These are phyloP conservation scores for Calosoma granatense DNA, from an alignment of 1,140 invertebrate genomes.

Conservation along the genomic window DNA sequence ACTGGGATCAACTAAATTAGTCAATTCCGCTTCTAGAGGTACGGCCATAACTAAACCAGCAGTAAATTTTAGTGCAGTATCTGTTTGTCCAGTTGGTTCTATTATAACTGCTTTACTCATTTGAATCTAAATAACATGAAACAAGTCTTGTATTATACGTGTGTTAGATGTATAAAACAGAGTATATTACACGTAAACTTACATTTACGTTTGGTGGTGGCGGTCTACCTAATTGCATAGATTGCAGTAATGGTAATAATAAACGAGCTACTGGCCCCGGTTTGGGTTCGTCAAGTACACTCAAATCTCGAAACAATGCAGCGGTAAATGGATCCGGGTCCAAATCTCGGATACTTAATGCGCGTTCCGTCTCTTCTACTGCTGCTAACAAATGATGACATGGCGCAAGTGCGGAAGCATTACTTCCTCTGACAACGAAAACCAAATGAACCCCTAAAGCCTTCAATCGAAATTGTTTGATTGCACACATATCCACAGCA, in stretches of 20 bases:
- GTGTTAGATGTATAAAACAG: not conserved
- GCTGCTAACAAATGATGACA: conserved; percentile 36
- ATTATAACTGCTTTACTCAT: conserved; percentile 74
- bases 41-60: conserved; percentile 83
- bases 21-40: conserved; percentile 74
- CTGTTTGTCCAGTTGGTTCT: conserved; percentile 71
- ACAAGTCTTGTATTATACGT: conserved; percentile 7
- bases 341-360: conserved; percentile 34
- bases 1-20: conserved; percentile 61
- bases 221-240: conserved; percentile 45
- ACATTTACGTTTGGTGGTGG: conserved; percentile 50
- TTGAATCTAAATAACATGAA: conserved; percentile 40
- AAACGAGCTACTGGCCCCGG: conserved; percentile 72
- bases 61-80: conserved; percentile 85
- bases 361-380: conserved; percentile 34
- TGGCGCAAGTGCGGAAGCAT: conserved; percentile 37
- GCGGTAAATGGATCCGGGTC: conserved; percentile 68
- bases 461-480: conserved; percentile 75
- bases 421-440: conserved; percentile 43
- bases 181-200: conserved; percentile 18
- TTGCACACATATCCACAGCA: conserved; percentile 59
- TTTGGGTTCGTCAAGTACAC: conserved; percentile 69
- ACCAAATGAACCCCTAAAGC: conserved; percentile 76
- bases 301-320: conserved; percentile 65
- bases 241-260: conserved; percentile 66